Evolutionary conservation across 1,140 invertebrate genomes (phyloP).

Genomic region (Idris sp.): DNA sequence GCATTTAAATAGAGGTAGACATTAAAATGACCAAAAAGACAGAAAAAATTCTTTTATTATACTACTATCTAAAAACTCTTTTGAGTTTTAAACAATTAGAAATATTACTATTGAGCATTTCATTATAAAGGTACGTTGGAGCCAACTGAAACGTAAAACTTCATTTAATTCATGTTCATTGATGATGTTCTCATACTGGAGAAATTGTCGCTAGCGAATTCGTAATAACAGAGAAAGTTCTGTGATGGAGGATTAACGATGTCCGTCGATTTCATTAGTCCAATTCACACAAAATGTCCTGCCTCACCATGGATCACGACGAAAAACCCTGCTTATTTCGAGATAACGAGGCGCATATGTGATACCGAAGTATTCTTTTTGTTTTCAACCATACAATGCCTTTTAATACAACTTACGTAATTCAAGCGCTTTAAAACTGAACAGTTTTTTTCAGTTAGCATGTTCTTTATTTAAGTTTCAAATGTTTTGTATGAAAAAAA

Average conservation of each 20-base stretch:
- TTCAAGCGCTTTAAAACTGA: not conserved
- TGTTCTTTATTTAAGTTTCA: too few species aligned
- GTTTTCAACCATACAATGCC: slow-evolving; percentile 19
- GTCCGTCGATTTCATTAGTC: slow-evolving; percentile 51
- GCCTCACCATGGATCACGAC: not conserved
- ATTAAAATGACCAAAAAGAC: too few species aligned
- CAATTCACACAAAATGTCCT: slow-evolving; percentile 36
- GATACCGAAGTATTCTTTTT: slow-evolving; percentile 17
- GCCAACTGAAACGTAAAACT: slow-evolving; percentile 36
- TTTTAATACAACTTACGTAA: slow-evolving; percentile 17
- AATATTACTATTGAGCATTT: slow-evolving; percentile 19
- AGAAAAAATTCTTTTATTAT: too few species aligned
- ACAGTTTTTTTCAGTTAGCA: not conserved
- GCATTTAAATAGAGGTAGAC: too few species aligned
- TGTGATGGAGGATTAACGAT: slow-evolving; percentile 29
- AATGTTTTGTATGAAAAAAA: too few species aligned
- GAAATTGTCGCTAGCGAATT: slow-evolving; percentile 22
- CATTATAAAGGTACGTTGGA: slow-evolving; percentile 32
- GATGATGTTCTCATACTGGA: slow-evolving; percentile 21
- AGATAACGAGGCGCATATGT: slow-evolving; percentile 28
- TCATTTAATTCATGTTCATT: slow-evolving; percentile 28
- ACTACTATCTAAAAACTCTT: too few species aligned
- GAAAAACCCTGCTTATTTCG: slow-evolving; percentile 27
- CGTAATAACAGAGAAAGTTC: slow-evolving; percentile 44
- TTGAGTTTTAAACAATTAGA: too few species aligned